Base-by-base conservation (phyloP, 2,797 vertebrate species). In the Karalla daura region DNA sequence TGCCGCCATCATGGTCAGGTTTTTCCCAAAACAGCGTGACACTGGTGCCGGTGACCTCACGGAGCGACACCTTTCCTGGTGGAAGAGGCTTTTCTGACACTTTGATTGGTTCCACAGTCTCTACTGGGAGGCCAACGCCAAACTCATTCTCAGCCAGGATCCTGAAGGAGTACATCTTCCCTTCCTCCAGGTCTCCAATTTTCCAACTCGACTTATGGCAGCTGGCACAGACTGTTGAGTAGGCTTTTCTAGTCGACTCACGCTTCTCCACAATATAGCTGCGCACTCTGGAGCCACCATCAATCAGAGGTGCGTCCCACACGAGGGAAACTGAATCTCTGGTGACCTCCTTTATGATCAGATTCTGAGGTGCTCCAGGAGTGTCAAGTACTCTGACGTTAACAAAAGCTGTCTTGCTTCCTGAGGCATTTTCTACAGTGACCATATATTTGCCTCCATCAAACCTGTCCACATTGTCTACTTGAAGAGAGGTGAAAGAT, bases 191-290 rank as follows among this genome's bases (percentile, higher is more conserved):
- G 18, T 95, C 94, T 76, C 96, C 96, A 67, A 99, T 76, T 91
- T 96, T 98, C 94, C 97, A 98, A 76, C 94, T 96, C 55, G 96
- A 98, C 86, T 99, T 99, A 64, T 97, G 96, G 79, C 98, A 99
- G 83, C 95, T 97, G 10, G 96, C 94, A 78, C 94, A 94, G 59
- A 99, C 96, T 37, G 96, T 98, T 63, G 98, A 96, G 81, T 99
- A 99, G 23, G 98, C 97, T 86, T 98, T 99, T 89, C 97, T 95
- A 75, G 94, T 95, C 33, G 96, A 98, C 85, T 99, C 96, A 61
- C 98, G 95, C 81, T 99, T 98, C 92, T 99, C 98, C 80, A 99
- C 94, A 49, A 99, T 94, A 53, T 99, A 99, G 89, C 94, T 98
- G 64, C 95, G 98, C 76, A 98, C 95, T 92, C 97, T 98, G 39